Evolutionary conservation across 2,113 vertebrate species (phyloP).

Genomic region (Oreocharis arfaki): DNA sequence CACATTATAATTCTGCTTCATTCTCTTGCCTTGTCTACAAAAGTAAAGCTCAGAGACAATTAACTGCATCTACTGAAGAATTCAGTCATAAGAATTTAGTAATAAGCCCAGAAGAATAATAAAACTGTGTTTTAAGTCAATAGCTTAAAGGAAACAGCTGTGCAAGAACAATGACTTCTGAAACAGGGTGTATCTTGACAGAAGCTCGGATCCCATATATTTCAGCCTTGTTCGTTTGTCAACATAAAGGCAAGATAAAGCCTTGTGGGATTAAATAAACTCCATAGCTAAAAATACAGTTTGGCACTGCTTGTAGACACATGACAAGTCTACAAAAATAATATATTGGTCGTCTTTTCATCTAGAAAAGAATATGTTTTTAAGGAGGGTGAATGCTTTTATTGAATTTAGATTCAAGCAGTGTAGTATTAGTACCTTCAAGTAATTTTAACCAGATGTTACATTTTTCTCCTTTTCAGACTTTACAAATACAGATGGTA

Average conservation of each 20-base stretch:
- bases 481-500: constrained; percentile 1
- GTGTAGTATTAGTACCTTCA: constrained; percentile 8
- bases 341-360: constrained; percentile 74
- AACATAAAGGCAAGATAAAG: constrained; percentile 70
- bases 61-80: constrained; percentile 5
- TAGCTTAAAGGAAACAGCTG: constrained; percentile 61
- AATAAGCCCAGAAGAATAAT: constrained; percentile 14
- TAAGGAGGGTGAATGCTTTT: constrained; percentile 13
- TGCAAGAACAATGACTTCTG: constrained; percentile 46
- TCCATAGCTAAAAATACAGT: constrained; percentile 71
- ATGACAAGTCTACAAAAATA: constrained; percentile 74
- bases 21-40: constrained; percentile 14
- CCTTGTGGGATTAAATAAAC: constrained; percentile 76
- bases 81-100: constrained; percentile 37
- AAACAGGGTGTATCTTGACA: constrained; percentile 60
- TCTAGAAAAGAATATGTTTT: constrained; percentile 47
- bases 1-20: background rate
- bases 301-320: constrained; percentile 73
- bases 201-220: constrained; percentile 55
- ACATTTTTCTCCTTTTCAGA: background rate
- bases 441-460: constrained; percentile 51
- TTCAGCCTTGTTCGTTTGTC: constrained; percentile 80
- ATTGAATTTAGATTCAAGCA: constrained; percentile 35
- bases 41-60: constrained; percentile 22
- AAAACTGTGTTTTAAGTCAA: constrained; percentile 37